Evolutionary conservation across 2,888 invertebrate genomes (phyloP), one percentile per base, ranked within the genome.

Genomic region (Prosopocoilus inquinatus): DNA sequence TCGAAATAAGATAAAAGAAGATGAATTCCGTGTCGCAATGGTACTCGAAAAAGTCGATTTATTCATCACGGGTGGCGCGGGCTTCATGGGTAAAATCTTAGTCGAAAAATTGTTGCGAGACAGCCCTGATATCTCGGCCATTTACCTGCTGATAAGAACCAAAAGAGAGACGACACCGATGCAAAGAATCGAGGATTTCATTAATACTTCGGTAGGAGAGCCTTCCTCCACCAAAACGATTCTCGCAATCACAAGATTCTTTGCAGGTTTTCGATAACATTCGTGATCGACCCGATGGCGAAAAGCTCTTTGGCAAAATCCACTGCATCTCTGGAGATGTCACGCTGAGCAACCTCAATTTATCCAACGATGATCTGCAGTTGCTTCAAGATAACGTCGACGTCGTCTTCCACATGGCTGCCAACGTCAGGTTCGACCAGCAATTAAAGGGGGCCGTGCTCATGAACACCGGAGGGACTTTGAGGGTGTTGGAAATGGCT

Each of bases 341-440:
- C 1, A 76, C 76, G 0, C 62, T 67, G 36, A 67, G 75, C 13
- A 73, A 77, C 35, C 71, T 84, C 33, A 80, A 76, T 33, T 64
- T 84, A 15, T 74, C 76, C 2, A 56, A 67, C 1, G 72, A 78
- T 33, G 80, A 82, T 57, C 78, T 80, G 50, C 64, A 75, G 34
- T 66, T 76, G 2, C 62, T 87, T 11, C 70, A 74, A 20, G 75
- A 80, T 2, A 79, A 81, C 34, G 81, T 87, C 2, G 79, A 83
- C n/a, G 77, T 85, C 4, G 81, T 88, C 2, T 86, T 89, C 69
- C 88, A 89, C 71, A 84, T 86, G 75, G 89, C 89, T 1, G 89
- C 89, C 11, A 88, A 88, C 50, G 85, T 90, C 28, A 79, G 81
- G 56, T 88, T 89, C 67, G 87, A 89, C 69, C 84, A 87, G 67